Conservation (phyloP, 2,113 vertebrate species). For the Mandrillus leucophaeus region DNA sequence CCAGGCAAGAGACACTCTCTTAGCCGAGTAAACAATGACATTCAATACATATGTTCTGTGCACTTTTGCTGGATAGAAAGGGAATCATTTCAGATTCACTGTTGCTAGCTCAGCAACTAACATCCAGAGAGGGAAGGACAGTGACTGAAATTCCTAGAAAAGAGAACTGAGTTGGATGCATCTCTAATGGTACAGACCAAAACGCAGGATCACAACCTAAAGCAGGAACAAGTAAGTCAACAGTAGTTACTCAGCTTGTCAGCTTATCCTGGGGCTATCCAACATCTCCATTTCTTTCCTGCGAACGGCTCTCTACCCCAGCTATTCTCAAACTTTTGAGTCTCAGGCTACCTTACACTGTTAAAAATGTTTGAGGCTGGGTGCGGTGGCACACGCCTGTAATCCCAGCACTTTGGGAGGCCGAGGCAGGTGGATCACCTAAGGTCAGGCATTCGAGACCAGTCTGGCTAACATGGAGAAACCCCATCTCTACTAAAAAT, state of each 20-base stretch:
- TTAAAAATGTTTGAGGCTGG: background rate
- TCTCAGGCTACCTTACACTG: background rate
- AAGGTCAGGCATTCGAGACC: no score
- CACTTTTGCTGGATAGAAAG: background rate
- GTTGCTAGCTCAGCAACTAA: background rate
- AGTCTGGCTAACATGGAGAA: no score
- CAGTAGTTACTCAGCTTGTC: background rate
- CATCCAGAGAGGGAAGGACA: background rate
- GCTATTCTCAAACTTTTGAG: background rate
- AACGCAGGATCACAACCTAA: background rate
- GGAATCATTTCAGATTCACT: conserved; percentile 7
- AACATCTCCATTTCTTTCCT: background rate
- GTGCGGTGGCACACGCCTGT: no score
- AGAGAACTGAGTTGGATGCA: background rate
- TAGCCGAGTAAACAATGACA: conserved; percentile 15
- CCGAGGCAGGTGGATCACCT: no score
- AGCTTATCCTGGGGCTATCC: background rate
- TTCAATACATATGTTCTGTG: background rate
- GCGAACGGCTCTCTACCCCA: background rate
- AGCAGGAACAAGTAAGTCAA: background rate
- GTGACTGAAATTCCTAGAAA: background rate
- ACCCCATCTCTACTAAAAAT: no score
- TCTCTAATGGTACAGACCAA: background rate
- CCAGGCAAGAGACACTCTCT: background rate
- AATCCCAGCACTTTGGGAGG: no score